Evolutionary conservation across 2,888 invertebrate genomes (phyloP).

Genomic region (Ormyrus labotus): DNA sequence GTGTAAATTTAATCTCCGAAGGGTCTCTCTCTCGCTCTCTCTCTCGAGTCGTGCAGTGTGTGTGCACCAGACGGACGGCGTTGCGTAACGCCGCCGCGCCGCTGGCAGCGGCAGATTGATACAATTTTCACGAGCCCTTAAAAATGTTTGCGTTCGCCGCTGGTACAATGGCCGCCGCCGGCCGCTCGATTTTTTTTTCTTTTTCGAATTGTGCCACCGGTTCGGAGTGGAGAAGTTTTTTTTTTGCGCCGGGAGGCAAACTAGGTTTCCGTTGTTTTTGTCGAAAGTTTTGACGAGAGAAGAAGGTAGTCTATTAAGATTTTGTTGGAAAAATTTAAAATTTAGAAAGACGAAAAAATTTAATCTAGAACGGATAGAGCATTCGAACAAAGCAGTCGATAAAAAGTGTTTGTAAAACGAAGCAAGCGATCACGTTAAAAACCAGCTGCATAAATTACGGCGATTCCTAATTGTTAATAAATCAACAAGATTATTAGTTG

Average conservation of each 20-base stretch:
- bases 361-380: too few relatives aligned
- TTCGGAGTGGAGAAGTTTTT: not conserved
- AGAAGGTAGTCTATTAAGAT: too few relatives aligned
- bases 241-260: not conserved
- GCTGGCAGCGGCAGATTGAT: slow-evolving; percentile 42
- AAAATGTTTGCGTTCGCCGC: slow-evolving; percentile 50
- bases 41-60: not conserved
- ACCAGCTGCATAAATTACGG: too few relatives aligned
- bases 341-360: too few relatives aligned
- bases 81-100: slow-evolving; percentile 35
- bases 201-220: not conserved
- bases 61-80: slow-evolving; percentile 32
- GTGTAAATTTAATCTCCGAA: slow-evolving; percentile 75
- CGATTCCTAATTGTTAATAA: too few relatives aligned
- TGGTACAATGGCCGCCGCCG: slow-evolving; percentile 23
- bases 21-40: slow-evolving; percentile 49
- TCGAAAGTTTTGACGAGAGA: too few relatives aligned
- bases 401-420: too few relatives aligned
- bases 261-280: too few relatives aligned
- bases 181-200: slow-evolving; percentile 7
- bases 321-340: too few relatives aligned
- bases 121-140: slow-evolving; percentile 55
- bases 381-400: too few relatives aligned
- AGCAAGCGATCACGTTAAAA: too few relatives aligned
- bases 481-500: too few relatives aligned